Conservation (phyloP, 2,888 invertebrate genomes). For the Meandrusa payeni region DNA sequence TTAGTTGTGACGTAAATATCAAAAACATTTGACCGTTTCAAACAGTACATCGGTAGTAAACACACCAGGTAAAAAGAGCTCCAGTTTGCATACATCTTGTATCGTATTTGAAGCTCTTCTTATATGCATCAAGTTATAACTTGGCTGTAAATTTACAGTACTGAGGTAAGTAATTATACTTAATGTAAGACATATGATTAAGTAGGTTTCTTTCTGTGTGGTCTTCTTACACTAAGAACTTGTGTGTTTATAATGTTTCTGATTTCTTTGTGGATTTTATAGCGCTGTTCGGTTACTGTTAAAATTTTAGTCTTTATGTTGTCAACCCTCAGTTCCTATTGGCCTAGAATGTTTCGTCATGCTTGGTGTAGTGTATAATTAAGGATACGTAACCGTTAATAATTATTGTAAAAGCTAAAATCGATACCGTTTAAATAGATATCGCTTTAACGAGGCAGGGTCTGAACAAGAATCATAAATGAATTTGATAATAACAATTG, state of each 20-base stretch:
- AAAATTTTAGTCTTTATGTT: constrained; percentile 43
- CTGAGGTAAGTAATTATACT: constrained; percentile 61
- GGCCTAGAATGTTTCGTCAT: constrained; percentile 70
- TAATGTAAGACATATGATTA: constrained; percentile 62
- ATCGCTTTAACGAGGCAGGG: constrained; percentile 79
- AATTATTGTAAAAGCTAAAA: constrained; percentile 41
- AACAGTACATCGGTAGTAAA: no score
- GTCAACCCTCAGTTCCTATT: constrained; percentile 71
- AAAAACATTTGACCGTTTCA: no score
- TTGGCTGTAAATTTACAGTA: constrained; percentile 54
- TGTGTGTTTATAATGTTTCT: constrained; percentile 35
- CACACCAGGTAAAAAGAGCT: no score
- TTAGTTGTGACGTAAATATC: not conserved
- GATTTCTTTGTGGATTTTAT: constrained; percentile 42
- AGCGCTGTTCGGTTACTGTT: constrained; percentile 45
- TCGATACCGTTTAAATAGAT: constrained; percentile 61
- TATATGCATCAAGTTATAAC: no score
- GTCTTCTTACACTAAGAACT: constrained; percentile 35
- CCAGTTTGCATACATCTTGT: no score
- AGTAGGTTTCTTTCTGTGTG: constrained; percentile 35
- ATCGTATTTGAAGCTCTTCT: no score
- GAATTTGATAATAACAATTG: constrained; percentile 41
- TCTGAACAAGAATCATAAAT: constrained; percentile 71
- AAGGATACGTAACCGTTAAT: constrained; percentile 52
- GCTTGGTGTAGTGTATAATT: constrained; percentile 58